Conservation (phyloP, 2,888 invertebrate genomes). For the Cylindroiulus punctatus region DNA sequence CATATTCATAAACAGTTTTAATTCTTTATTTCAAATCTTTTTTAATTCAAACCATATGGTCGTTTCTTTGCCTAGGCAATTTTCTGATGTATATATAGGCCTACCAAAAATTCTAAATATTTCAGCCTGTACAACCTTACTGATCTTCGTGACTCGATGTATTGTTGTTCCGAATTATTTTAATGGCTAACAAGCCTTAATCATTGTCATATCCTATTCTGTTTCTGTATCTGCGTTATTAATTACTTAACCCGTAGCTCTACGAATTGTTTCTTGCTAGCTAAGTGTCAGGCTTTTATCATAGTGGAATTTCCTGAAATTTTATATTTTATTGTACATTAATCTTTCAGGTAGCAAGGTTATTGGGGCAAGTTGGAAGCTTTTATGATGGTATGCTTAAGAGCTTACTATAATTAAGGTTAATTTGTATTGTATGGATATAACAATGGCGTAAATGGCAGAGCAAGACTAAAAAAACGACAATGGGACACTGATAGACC, state of each 20-base stretch:
- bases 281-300: not conserved
- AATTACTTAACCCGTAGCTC: constrained; percentile 18
- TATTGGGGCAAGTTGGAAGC: constrained; percentile 18
- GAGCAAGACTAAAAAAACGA: not conserved
- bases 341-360: constrained; percentile 7
- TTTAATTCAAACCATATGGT: no score
- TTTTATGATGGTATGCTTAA: not conserved
- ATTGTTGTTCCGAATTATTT: constrained; percentile 18
- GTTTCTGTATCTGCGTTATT: not conserved
- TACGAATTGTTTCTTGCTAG: not conserved
- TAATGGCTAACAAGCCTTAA: constrained; percentile 8
- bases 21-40: no score
- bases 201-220: not conserved
- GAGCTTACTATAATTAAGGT: constrained; percentile 18
- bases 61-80: not conserved
- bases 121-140: not conserved
- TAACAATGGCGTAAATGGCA: not conserved
- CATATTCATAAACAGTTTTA: no score
- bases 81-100: not conserved
- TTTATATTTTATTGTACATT: constrained; percentile 18
- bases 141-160: constrained; percentile 18
- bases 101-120: constrained; percentile 18
- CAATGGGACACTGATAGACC: constrained; percentile 18
- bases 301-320: not conserved
- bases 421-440: constrained; percentile 18